Evolutionary conservation across 2,888 invertebrate species (phyloP).

Genomic region (Eudemis profundana): DNA sequence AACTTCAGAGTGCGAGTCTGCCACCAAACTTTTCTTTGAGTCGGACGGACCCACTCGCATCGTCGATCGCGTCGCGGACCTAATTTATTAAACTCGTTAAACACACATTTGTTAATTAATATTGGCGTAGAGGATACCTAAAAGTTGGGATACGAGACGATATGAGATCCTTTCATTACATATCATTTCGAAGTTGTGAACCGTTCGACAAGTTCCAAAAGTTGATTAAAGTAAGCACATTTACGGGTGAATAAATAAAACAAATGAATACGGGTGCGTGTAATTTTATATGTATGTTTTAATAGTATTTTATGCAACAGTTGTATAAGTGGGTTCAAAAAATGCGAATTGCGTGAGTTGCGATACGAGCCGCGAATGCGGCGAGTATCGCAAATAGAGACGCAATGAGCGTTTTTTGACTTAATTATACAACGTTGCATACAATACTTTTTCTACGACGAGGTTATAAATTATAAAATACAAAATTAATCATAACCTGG

Average conservation of each 20-base stretch:
- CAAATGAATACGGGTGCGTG: slow-evolving; percentile 49
- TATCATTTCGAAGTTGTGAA: slow-evolving; percentile 62
- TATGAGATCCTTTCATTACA: slow-evolving; percentile 50
- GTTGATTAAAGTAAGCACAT: slow-evolving; percentile 65
- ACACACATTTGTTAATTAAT: slow-evolving; percentile 79
- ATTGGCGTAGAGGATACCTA: slow-evolving; percentile 74
- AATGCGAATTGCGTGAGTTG: too few species aligned
- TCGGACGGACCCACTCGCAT: slow-evolving; percentile 47
- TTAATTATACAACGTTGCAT: too few species aligned
- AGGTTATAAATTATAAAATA: too few species aligned
- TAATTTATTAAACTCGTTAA: slow-evolving; percentile 74
- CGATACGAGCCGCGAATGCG: too few species aligned
- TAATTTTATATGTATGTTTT: slow-evolving; percentile 14
- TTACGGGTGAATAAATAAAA: slow-evolving; percentile 68
- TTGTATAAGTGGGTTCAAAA: too few species aligned
- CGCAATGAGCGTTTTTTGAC: too few species aligned
- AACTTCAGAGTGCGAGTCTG: slow-evolving; percentile 60
- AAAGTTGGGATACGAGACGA: slow-evolving; percentile 62
- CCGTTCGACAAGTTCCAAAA: slow-evolving; percentile 60
- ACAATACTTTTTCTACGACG: too few species aligned
- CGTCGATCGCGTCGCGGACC: slow-evolving; percentile 61
- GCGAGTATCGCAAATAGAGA: too few species aligned
- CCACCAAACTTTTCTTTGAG: slow-evolving; percentile 36
- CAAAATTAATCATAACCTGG: too few species aligned
- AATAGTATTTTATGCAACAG: neutral